These are phyloP conservation scores for Psephotus haematonotus DNA, from an alignment of 2,113 vertebrate species.

Conservation along the genomic window DNA sequence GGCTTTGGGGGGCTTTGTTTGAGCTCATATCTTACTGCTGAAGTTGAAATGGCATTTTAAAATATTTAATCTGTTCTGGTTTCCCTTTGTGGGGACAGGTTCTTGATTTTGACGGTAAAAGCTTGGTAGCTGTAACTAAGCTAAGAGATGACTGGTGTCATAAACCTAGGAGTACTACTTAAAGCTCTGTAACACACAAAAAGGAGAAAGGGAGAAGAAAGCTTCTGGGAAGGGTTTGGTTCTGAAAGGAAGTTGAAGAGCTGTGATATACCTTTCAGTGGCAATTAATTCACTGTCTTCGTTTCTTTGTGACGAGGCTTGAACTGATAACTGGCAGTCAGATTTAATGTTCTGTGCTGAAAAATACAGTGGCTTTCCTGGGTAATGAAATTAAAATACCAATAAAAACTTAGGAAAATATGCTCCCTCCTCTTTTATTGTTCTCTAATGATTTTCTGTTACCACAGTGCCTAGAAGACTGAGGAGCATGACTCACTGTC, in stretches of 20 bases:
- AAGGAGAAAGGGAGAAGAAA: background rate
- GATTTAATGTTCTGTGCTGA: background rate
- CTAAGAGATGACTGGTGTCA: accelerated
- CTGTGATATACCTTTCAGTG: background rate
- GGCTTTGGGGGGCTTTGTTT: background rate
- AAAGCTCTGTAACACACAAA: background rate
- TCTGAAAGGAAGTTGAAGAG: background rate
- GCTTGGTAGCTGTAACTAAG: background rate
- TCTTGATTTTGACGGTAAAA: background rate
- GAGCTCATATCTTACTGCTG: background rate
- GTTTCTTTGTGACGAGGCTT: accelerated
- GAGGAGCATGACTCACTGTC: background rate
- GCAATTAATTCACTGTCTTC: background rate
- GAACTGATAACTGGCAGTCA: background rate
- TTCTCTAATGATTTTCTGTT: background rate
- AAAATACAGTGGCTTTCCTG: background rate
- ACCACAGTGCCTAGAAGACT: background rate
- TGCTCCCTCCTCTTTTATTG: background rate
- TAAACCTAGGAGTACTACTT: no score
- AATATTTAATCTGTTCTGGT: no score
- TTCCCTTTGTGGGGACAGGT: background rate
- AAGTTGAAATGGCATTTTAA: background rate
- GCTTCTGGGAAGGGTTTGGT: background rate
- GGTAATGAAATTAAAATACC: background rate
- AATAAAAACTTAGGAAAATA: background rate